These are phyloP conservation scores for Nemurella pictetii DNA, from an alignment of 2,888 invertebrate species.

Conservation along the genomic window DNA sequence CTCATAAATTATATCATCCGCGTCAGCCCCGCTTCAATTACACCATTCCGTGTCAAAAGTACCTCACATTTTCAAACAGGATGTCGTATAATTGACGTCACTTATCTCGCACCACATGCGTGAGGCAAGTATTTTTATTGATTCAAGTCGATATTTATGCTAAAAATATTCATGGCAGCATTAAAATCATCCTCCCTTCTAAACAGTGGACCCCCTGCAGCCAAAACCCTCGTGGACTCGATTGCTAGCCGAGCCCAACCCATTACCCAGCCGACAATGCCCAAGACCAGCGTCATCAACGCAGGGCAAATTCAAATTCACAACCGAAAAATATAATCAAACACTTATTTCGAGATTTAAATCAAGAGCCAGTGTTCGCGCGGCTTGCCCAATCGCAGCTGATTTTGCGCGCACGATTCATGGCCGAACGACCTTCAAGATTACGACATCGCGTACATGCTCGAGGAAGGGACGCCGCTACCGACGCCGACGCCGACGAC, in stretches of 20 bases:
- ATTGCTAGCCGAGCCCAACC: not conserved
- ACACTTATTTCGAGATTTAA: not conserved
- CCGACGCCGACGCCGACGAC: no score
- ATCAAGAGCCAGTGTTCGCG: not conserved
- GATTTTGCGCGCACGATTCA: not conserved
- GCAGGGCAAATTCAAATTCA: not conserved
- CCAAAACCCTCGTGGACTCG: not conserved
- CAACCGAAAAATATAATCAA: not conserved
- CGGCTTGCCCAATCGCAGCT: not conserved
- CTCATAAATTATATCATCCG: not conserved
- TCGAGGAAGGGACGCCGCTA: not conserved
- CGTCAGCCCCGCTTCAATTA: not conserved
- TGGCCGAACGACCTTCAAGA: not conserved
- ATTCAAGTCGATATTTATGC: not conserved
- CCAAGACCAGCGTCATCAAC: not conserved
- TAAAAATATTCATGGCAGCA: not conserved
- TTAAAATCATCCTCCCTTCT: not conserved
- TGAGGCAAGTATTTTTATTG: not conserved
- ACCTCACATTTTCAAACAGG: not conserved
- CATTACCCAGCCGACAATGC: not conserved
- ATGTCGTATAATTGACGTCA: not conserved
- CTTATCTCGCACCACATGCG: not conserved
- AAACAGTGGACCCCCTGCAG: not conserved
- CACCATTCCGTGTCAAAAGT: not conserved
- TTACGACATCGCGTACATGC: not conserved